Percentiles rank a stretch among this genome's conserved stretches.
Evolutionary conservation across 2,113 vertebrate genomes (phyloP).

Genomic region (Austrofundulus limnaeus): DNA sequence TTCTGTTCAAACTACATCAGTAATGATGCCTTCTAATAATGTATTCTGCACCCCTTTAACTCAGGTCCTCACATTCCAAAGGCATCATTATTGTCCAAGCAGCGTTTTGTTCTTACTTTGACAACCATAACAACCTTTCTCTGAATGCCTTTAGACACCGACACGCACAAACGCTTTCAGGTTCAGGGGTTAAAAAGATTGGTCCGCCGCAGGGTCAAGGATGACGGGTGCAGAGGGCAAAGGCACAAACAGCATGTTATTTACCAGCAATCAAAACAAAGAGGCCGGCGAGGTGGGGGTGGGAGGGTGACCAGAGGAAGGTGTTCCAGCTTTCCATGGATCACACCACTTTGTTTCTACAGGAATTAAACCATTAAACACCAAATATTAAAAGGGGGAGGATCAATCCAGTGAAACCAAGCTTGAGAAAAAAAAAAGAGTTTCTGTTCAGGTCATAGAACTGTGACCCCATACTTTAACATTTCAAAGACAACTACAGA

Average conservation of each 20-base stretch:
- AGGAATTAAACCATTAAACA: slow-evolving; percentile 13
- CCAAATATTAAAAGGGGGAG: slow-evolving; percentile 6
- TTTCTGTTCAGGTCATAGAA: not conserved
- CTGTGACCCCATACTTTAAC: not conserved
- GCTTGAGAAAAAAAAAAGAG: not conserved
- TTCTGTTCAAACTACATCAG: slow-evolving; percentile 4
- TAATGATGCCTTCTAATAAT: not conserved
- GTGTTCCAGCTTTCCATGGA: slow-evolving; percentile 4
- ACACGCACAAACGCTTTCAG: slow-evolving; percentile 30
- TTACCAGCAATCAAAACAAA: slow-evolving; percentile 8
- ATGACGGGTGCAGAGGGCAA: slow-evolving; percentile 16
- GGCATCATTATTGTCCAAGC: slow-evolving; percentile 5
- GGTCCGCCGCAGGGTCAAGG: not conserved
- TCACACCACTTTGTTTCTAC: slow-evolving; percentile 4
- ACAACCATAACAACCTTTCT: slow-evolving; percentile 1
- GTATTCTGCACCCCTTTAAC: not conserved
- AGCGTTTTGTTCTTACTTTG: slow-evolving; percentile 16
- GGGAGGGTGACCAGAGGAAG: not conserved
- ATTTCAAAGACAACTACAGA: not conserved
- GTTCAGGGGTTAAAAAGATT: slow-evolving; percentile 34
- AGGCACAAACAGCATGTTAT: slow-evolving; percentile 16
- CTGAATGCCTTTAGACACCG: slow-evolving; percentile 12
- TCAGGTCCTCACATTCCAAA: not conserved
- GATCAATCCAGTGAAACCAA: not conserved
- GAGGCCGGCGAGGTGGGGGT: not conserved